A percentile compares a stretch with the other conserved stretches of the same genome.
These are phyloP conservation scores for Myrmophylax atrothorax DNA, from an alignment of 2,113 vertebrate species.

Conservation along the genomic window DNA sequence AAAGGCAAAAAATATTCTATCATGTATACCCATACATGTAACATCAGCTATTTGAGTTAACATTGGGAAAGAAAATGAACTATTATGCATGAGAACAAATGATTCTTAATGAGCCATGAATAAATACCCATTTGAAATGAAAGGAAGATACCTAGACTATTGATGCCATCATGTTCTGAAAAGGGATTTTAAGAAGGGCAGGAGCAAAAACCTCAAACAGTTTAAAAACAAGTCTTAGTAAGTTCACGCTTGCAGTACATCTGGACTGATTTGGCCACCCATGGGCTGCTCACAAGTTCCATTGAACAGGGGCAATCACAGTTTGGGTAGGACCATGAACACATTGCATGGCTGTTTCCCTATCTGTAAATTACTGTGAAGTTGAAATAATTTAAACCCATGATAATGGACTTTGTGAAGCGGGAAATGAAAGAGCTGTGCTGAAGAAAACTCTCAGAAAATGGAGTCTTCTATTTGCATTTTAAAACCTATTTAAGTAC, in stretches of 20 bases:
- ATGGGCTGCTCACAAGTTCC: background rate
- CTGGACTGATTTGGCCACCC: background rate
- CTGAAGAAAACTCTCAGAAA: background rate
- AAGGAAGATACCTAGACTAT: background rate
- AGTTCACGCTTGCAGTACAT: background rate
- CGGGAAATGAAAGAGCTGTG: background rate
- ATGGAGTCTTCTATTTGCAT: background rate
- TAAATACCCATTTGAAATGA: background rate
- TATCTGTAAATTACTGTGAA: background rate
- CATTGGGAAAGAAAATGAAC: background rate
- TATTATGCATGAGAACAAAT: background rate
- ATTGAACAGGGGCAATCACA: background rate
- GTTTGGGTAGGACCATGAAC: background rate
- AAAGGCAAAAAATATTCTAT: background rate
- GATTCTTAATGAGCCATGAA: background rate
- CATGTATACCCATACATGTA: background rate
- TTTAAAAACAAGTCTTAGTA: background rate
- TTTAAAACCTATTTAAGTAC: background rate
- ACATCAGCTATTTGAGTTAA: background rate
- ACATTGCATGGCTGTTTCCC: background rate
- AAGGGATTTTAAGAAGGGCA: background rate
- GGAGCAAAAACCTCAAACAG: background rate
- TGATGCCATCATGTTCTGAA: background rate
- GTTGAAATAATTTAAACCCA: background rate
- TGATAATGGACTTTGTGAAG: background rate